A percentile compares a stretch with the other conserved stretches of the same genome.
phyloP scores from a whole-genome alignment of 2,888 invertebrate genomes.

The Entomobrya multifasciata region DNA sequence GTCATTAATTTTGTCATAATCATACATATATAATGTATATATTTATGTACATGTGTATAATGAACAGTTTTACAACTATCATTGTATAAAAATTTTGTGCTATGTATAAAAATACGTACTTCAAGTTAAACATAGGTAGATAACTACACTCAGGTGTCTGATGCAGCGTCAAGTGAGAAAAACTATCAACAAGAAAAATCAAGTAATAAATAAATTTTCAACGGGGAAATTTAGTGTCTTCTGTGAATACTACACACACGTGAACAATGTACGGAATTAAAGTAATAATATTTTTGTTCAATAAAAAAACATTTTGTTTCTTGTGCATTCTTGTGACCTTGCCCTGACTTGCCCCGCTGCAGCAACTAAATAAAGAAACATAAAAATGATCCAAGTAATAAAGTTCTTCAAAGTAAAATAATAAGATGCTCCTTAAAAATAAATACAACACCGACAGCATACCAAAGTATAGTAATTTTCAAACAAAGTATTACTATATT shows the following conservation, averaged over 20 bases:
- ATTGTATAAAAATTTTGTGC: conserved; percentile 11
- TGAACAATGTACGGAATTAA: not conserved
- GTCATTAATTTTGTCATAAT: too few species aligned
- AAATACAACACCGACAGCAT: not conserved
- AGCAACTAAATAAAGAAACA: not conserved
- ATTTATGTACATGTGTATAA: not conserved
- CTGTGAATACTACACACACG: too few species aligned
- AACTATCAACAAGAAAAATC: not conserved
- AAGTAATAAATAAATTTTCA: not conserved
- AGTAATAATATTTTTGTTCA: not conserved
- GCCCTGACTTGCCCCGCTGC: not conserved
- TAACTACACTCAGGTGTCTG: not conserved
- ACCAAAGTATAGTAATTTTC: conserved; percentile 44
- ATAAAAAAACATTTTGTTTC: not conserved
- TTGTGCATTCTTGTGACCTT: too few species aligned
- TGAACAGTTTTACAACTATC: not conserved
- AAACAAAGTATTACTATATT: conserved; percentile 31
- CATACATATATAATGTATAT: not conserved
- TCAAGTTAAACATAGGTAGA: too few species aligned
- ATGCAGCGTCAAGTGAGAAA: conserved; percentile 14
- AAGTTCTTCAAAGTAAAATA: not conserved
- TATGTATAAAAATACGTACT: not conserved
- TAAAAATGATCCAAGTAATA: not conserved
- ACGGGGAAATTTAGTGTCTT: too few species aligned
- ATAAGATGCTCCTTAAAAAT: conserved; percentile 3